Evolutionary conservation across 2,797 vertebrate genomes (phyloP).

Genomic region (Chiroxiphia lanceolata): DNA sequence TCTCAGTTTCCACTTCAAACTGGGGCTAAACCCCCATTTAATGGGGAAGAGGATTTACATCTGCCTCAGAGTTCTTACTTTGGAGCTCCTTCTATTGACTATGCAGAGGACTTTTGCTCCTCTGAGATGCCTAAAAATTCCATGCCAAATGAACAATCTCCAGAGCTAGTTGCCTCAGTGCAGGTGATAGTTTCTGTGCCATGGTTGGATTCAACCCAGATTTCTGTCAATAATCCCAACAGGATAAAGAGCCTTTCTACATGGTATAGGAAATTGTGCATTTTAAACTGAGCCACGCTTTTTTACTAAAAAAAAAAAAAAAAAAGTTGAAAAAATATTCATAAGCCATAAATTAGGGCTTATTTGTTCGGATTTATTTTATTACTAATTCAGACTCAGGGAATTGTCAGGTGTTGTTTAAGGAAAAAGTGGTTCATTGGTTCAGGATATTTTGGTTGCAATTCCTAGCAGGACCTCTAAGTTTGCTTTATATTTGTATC

Average conservation of each 20-base stretch:
- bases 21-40: neutral
- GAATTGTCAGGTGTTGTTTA: neutral
- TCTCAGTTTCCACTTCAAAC: neutral
- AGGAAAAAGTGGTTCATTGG: neutral
- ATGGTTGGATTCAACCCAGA: neutral
- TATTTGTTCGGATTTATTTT: accelerated
- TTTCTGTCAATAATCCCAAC: neutral
- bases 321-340: neutral
- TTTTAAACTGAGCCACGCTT: neutral
- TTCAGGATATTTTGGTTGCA: neutral
- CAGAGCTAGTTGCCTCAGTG: neutral
- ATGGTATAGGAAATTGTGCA: neutral
- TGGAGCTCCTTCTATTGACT: neutral
- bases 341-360: neutral
- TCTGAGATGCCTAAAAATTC: neutral
- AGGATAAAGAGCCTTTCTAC: neutral
- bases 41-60: neutral
- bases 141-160: neutral
- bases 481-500: neutral
- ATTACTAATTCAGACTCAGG: constrained; percentile 20
- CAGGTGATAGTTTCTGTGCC: neutral
- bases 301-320: neutral
- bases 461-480: neutral
- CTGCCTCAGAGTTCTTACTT: neutral
- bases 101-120: neutral